Conservation (phyloP, 2,888 invertebrate genomes). For the Drosophila nr. perissopoda region DNA sequence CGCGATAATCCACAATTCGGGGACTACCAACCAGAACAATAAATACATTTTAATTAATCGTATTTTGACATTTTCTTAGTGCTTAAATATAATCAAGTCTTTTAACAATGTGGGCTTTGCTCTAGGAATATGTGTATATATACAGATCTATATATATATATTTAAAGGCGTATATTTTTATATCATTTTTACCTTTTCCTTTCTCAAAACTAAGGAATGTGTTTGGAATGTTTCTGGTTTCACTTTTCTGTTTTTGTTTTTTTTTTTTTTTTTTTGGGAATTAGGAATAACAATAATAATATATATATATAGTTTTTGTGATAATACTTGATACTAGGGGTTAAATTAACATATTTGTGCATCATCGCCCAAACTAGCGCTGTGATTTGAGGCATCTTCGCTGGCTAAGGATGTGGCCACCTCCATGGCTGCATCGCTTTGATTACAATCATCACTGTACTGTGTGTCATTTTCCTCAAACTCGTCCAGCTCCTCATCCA, state of each 20-base stretch:
- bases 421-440: constrained; percentile 46
- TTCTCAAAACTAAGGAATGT: constrained; percentile 68
- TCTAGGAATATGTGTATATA: constrained; percentile 64
- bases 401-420: constrained; percentile 29
- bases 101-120: constrained; percentile 75
- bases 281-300: constrained; percentile 48
- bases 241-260: background rate
- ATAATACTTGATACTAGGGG: constrained; percentile 62
- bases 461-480: constrained; percentile 32
- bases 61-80: constrained; percentile 51
- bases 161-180: constrained; percentile 13
- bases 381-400: constrained; percentile 45
- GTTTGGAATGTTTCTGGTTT: constrained; percentile 61
- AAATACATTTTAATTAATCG: constrained; percentile 54
- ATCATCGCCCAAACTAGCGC: constrained; percentile 32
- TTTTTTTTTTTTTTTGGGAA: background rate
- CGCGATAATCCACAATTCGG: constrained; percentile 21
- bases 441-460: constrained; percentile 40
- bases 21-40: constrained; percentile 50
- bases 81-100: constrained; percentile 81
- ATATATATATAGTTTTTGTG: constrained; percentile 23
- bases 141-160: constrained; percentile 32
- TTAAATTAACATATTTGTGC: constrained; percentile 47
- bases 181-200: constrained; percentile 13
- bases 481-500: constrained; percentile 11